These are phyloP conservation scores for Ataeniobius toweri DNA, from an alignment of 2,797 vertebrate genomes.

Conservation along the genomic window DNA sequence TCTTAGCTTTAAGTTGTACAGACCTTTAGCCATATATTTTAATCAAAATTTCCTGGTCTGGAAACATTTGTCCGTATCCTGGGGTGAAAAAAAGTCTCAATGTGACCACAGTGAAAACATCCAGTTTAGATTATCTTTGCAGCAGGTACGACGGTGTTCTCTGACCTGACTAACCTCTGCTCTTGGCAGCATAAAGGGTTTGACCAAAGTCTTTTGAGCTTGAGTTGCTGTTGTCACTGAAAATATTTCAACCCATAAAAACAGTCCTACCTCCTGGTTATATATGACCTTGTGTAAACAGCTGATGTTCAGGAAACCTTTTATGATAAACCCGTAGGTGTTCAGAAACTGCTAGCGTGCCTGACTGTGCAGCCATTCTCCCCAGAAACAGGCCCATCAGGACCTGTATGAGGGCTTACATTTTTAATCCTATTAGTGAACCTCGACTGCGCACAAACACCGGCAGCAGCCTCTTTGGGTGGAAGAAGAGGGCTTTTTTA, in stretches of 20 bases:
- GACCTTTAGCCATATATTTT: neutral
- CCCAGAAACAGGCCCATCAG: slow-evolving; percentile 42
- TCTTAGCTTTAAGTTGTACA: slow-evolving; percentile 25
- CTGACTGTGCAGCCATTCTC: slow-evolving; percentile 27
- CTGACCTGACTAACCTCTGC: slow-evolving; percentile 13
- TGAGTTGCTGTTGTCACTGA: slow-evolving; percentile 23
- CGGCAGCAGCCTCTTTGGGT: slow-evolving; percentile 40
- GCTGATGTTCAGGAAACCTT: slow-evolving; percentile 44
- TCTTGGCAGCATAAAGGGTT: slow-evolving; percentile 21
- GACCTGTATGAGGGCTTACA: slow-evolving; percentile 57
- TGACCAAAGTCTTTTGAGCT: slow-evolving; percentile 9
- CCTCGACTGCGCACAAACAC: slow-evolving; percentile 38
- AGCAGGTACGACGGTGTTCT: slow-evolving; percentile 26
- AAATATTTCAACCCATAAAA: slow-evolving; percentile 26
- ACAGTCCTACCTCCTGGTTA: slow-evolving; percentile 17
- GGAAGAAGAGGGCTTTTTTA: slow-evolving; percentile 36
- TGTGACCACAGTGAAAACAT: slow-evolving; percentile 14
- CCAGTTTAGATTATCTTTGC: slow-evolving; percentile 6
- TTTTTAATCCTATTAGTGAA: slow-evolving; percentile 71
- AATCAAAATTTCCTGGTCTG: slow-evolving; percentile 26
- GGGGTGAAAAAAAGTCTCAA: slow-evolving; percentile 1
- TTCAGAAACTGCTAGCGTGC: slow-evolving; percentile 25
- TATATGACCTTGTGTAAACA: slow-evolving; percentile 48
- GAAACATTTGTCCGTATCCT: slow-evolving; percentile 11
- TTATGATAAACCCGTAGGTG: slow-evolving; percentile 50